Conservation (phyloP, 2,888 invertebrate genomes). For the Cremastinae sp. region DNA sequence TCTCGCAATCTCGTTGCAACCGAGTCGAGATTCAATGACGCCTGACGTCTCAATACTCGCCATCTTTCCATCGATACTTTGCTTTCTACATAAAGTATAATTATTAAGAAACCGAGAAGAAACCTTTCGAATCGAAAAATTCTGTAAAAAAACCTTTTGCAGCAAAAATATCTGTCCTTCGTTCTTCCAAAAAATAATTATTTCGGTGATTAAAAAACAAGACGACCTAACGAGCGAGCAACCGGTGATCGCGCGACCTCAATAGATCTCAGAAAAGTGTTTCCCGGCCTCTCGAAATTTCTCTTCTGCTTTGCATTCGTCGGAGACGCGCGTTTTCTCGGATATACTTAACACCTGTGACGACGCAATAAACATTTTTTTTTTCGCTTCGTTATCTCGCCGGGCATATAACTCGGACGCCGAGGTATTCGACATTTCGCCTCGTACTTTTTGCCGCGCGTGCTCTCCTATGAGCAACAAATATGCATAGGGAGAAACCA, state of each 20-base stretch:
- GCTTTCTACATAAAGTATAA: conserved; percentile 9
- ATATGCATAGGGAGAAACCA: conserved; percentile 38
- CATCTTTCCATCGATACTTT: conserved; percentile 13
- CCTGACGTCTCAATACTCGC: neutral
- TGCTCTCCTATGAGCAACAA: conserved; percentile 20
- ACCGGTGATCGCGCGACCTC: neutral
- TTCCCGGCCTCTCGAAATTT: neutral
- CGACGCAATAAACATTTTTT: neutral
- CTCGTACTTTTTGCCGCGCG: neutral
- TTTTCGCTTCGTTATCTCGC: conserved; percentile 25
- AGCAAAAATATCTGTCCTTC: no score
- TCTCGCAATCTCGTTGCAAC: conserved; percentile 21
- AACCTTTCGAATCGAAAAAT: no score
- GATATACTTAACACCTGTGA: conserved; percentile 21
- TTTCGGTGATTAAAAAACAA: neutral
- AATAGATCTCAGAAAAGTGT: neutral
- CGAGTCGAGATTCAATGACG: conserved; percentile 6
- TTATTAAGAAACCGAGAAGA: no score
- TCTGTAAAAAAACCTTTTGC: no score
- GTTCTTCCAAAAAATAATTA: no score
- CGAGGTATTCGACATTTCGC: conserved; percentile 23
- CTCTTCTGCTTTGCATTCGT: neutral
- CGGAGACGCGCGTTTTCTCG: conserved; percentile 21
- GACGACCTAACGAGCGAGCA: neutral
- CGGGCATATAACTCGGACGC: conserved; percentile 7